A percentile compares a stretch with the other conserved stretches of the same genome.
Conservation (phyloP, 1,140 invertebrate species). For the Mylabris phalerata region DNA sequence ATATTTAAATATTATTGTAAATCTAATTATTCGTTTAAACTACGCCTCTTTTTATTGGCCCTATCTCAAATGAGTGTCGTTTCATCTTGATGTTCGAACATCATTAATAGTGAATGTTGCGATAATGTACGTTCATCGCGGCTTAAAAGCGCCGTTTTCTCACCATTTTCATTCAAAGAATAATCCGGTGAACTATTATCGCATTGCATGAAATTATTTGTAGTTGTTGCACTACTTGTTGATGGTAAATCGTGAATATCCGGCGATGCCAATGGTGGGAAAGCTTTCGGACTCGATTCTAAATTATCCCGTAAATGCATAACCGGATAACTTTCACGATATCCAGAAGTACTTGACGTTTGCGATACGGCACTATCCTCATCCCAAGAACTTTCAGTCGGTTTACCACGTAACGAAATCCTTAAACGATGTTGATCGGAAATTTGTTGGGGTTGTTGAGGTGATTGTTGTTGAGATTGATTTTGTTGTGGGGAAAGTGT, state of each 20-base stretch:
- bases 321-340: conserved; percentile 54
- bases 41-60: neutral
- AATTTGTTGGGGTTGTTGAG: conserved; percentile 12
- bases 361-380: conserved; percentile 63
- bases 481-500: conserved; percentile 26
- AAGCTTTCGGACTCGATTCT: conserved; percentile 35
- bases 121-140: conserved; percentile 45
- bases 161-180: conserved; percentile 52
- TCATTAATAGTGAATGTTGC: conserved; percentile 60
- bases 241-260: conserved; percentile 52
- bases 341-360: conserved; percentile 75
- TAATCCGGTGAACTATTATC: conserved; percentile 57
- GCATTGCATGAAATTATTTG: conserved; percentile 47
- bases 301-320: conserved; percentile 44
- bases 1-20: too few relatives aligned
- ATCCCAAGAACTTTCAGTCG: conserved; percentile 63
- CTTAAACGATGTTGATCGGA: conserved; percentile 40
- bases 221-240: conserved; percentile 52
- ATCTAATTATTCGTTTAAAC: too few relatives aligned
- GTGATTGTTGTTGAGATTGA: conserved; percentile 20
- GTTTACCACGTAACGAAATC: conserved; percentile 37
- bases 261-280: conserved; percentile 55
- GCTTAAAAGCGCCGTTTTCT: conserved; percentile 48
- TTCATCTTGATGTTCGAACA: conserved; percentile 64
- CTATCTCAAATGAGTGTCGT: conserved; percentile 60